phyloP scores from a whole-genome alignment of 2,888 invertebrate genomes.

The Andrena flavipes region DNA sequence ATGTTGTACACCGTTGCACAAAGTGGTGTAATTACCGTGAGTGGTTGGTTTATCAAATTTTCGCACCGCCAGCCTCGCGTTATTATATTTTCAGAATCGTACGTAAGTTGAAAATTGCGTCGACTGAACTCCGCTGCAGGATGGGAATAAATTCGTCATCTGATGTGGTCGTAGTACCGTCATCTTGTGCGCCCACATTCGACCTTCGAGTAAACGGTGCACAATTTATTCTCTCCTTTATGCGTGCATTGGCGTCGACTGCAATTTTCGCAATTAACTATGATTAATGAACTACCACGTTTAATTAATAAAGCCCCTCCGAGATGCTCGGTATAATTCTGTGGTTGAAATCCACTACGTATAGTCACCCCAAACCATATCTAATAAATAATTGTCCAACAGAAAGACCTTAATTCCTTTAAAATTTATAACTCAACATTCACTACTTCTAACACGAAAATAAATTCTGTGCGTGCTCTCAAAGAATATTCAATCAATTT shows the following conservation, averaged over 20 bases:
- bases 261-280: neutral
- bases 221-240: conserved; percentile 42
- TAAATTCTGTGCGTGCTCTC: too few relatives aligned
- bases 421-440: too few relatives aligned
- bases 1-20: too few relatives aligned
- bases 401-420: too few relatives aligned
- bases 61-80: neutral
- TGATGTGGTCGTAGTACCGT: conserved; percentile 27
- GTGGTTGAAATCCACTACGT: neutral
- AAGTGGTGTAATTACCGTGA: too few relatives aligned
- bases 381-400: too few relatives aligned
- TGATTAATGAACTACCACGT: neutral
- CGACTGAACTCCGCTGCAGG: conserved; percentile 14
- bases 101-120: conserved; percentile 44
- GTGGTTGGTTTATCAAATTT: neutral
- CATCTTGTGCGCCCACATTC: conserved; percentile 54
- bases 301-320: conserved; percentile 4
- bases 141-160: conserved; percentile 51
- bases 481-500: too few relatives aligned
- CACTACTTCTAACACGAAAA: too few relatives aligned
- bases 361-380: too few relatives aligned
- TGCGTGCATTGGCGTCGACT: conserved; percentile 24
- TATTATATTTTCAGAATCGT: conserved; percentile 44
- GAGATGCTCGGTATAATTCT: neutral
- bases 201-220: conserved; percentile 53